A percentile compares a stretch with the other conserved stretches of the same genome.
Conservation (phyloP, 64 coral and sea anemone genomes). For the Pachyseris speciosa region DNA sequence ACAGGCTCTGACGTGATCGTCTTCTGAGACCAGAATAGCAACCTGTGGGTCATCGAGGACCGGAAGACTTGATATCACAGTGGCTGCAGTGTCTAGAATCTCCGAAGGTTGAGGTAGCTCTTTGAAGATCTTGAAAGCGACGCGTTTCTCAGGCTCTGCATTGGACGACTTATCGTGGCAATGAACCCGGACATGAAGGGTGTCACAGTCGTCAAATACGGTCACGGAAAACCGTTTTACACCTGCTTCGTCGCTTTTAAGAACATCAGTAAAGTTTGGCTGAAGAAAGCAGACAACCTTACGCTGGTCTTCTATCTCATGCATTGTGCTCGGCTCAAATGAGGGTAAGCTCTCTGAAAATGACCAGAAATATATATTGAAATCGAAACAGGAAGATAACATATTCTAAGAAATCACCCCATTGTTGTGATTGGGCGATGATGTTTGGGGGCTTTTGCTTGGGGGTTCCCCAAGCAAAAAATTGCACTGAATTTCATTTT, state of each 20-base stretch:
- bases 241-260: constrained; percentile 44
- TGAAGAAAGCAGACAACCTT: constrained; percentile 91
- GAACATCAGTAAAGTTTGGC: constrained; percentile 86
- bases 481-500: not conserved
- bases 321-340: not conserved
- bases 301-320: constrained; percentile 5
- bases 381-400: not conserved
- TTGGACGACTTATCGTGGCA: not conserved
- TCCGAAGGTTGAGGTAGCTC: constrained; percentile 48
- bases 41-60: constrained; percentile 47
- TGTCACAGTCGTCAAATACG: constrained; percentile 57
- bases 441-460: too few species aligned
- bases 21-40: constrained; percentile 66
- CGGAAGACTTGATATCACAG: constrained; percentile 9
- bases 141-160: constrained; percentile 6
- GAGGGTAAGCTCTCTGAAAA: not conserved
- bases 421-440: constrained; percentile 1
- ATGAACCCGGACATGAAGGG: constrained; percentile 52
- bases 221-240: constrained; percentile 53
- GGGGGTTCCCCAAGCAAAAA: not conserved
- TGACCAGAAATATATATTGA: not conserved
- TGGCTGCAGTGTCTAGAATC: not conserved
- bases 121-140: constrained; percentile 61
- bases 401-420: not conserved
- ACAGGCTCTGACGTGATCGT: constrained; percentile 73